These are phyloP conservation scores for Ceratoteleas bidentatus DNA, from an alignment of 1,140 invertebrate species.

Conservation along the genomic window DNA sequence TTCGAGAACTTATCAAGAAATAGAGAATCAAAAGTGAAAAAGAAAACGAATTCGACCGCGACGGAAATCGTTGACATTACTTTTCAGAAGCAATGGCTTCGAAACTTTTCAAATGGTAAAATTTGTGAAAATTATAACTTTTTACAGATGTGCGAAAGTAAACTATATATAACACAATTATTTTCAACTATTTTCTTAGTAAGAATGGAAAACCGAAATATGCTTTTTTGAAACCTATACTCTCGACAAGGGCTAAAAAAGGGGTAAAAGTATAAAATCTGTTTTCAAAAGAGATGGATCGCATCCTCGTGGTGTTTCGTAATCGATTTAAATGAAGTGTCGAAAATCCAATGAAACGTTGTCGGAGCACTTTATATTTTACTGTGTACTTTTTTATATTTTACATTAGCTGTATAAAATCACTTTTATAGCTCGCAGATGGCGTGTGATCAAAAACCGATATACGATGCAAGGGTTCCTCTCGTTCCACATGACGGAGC, in stretches of 20 bases:
- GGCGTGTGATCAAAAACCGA: constrained; percentile 57
- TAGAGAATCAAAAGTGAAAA: not conserved
- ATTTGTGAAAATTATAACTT: no score
- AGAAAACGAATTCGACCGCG: no score
- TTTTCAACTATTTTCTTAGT: no score
- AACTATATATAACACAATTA: no score
- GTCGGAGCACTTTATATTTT: constrained; percentile 35
- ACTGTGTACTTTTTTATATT: constrained; percentile 43
- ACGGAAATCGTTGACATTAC: no score
- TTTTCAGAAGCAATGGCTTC: no score
- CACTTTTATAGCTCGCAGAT: constrained; percentile 52
- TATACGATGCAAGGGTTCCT: constrained; percentile 27
- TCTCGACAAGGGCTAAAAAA: no score
- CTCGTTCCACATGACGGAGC: no score
- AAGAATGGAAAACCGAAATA: no score
- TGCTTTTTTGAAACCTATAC: no score
- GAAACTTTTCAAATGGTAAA: no score
- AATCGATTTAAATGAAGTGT: constrained; percentile 49
- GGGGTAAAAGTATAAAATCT: not conserved
- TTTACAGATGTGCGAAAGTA: no score
- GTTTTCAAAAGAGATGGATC: constrained; percentile 1
- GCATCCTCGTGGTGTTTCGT: constrained; percentile 21
- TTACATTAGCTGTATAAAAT: constrained; percentile 53
- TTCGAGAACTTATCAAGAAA: constrained; percentile 4
- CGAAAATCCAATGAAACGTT: constrained; percentile 41